These are phyloP conservation scores for Etheostoma perlongum DNA, from an alignment of 2,797 vertebrate species.

Conservation along the genomic window DNA sequence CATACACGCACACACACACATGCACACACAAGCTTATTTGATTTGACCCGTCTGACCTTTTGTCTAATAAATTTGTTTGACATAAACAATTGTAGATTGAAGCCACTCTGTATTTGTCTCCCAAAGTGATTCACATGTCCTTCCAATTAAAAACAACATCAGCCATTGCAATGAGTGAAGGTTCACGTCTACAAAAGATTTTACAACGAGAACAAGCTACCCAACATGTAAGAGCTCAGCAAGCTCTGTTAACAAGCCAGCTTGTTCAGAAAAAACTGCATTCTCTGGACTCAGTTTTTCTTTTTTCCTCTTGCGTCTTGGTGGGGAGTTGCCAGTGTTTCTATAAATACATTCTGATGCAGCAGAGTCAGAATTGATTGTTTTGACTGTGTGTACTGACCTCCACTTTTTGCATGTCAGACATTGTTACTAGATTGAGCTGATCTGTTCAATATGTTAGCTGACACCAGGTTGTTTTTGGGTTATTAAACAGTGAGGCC, in stretches of 20 bases:
- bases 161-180: not conserved
- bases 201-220: not conserved
- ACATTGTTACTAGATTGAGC: conserved; percentile 50
- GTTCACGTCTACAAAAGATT: conserved; percentile 5
- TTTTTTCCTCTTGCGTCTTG: conserved; percentile 39
- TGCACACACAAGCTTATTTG: not conserved
- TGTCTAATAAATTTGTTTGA: conserved; percentile 18
- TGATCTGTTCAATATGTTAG: conserved; percentile 38
- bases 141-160: not conserved
- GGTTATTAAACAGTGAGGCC: conserved; percentile 1
- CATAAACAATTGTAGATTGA: conserved; percentile 23
- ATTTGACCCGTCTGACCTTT: conserved; percentile 16
- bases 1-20: not conserved
- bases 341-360: conserved; percentile 74
- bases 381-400: conserved; percentile 60
- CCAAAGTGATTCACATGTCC: not conserved
- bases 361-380: conserved; percentile 71
- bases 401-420: conserved; percentile 55
- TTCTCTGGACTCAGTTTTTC: conserved; percentile 21
- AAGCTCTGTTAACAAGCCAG: conserved; percentile 23
- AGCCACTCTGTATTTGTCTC: not conserved
- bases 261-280: conserved; percentile 32
- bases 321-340: conserved; percentile 51
- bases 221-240: conserved; percentile 4
- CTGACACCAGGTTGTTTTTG: conserved; percentile 15